These are phyloP conservation scores for Asarcornis scutulata DNA, from an alignment of 2,113 vertebrate genomes.

Conservation along the genomic window DNA sequence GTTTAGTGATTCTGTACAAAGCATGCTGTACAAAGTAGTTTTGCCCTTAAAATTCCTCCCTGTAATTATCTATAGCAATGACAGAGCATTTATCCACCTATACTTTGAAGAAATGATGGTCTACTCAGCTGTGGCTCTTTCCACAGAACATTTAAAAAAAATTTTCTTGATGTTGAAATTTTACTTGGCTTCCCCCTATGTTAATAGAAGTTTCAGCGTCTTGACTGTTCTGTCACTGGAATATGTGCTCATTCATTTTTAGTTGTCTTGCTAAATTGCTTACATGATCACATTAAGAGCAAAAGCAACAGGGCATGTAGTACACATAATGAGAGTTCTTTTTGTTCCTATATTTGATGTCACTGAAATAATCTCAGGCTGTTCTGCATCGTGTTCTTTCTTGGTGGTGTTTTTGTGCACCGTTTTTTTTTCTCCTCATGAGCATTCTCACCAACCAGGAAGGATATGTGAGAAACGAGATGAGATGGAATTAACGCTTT, in stretches of 20 bases:
- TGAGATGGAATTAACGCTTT: conserved; percentile 33
- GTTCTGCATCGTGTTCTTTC: conserved; percentile 14
- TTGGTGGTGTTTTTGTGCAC: not conserved
- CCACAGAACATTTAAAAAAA: not conserved
- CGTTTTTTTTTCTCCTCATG: not conserved
- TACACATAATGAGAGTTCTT: not conserved
- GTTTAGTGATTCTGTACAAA: not conserved
- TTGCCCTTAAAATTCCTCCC: not conserved
- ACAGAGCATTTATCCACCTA: not conserved
- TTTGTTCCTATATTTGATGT: not conserved
- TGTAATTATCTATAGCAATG: not conserved
- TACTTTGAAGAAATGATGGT: not conserved
- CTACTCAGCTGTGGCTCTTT: not conserved
- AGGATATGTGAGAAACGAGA: conserved; percentile 25
- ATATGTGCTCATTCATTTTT: not conserved
- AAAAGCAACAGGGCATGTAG: conserved; percentile 34
- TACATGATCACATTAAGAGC: conserved; percentile 4
- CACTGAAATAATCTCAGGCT: not conserved
- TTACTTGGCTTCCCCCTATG: not conserved
- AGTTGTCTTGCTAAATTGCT: conserved; percentile 14
- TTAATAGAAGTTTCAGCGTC: not conserved
- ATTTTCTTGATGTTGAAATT: not conserved
- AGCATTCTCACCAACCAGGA: not conserved
- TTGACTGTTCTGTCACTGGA: not conserved
- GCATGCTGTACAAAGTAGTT: not conserved